Base-by-base conservation (phyloP, 2,888 invertebrate species). In the Formica aserva region DNA sequence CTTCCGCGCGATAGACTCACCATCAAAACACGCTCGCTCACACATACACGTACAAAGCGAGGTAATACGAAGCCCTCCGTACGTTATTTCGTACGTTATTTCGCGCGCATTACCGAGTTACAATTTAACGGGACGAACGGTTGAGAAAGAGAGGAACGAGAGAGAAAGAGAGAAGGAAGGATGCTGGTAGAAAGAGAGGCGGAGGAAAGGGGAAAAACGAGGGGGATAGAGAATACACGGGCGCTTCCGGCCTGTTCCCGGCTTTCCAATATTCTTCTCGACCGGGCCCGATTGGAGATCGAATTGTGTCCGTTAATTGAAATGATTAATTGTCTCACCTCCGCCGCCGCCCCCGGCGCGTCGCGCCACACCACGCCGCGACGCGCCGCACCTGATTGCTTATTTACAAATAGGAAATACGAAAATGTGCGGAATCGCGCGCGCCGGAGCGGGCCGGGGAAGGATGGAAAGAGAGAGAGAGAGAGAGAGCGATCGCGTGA, bases 351-450 rank as follows among this genome's bases (percentile, higher is more conserved):
- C 55, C 88, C 87, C 67, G 83, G 80, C 38, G n/a, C 62, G 32
- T 63, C 88, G 75, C 76, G 69, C 80, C 32, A 41, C 45, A 62
- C 38, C 57, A 67, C 38, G 60, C 45, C 78, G 77, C 89, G 85
- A 83, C 83, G 48, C 72, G 83, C 72, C 86, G 84, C 75, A 91
- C 91, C 91, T 94, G 94, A 94, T 94, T 94, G 94, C 94, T 94
- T 94, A 94, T 94, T 94, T 94, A 94, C 94, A 94, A 94, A 94
- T 94, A 94, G 94, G 94, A 94, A 94, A 94, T 94, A 94, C 93
- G 94, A 94, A 94, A 94, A 94, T 94, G 94, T 92, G 92, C 93
- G 88, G 92, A 93, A 92, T 92, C 92, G 91, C 92, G 89, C 86
- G 85, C 76, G 88, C 81, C 89, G 88, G 67, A 75, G 71, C 83